Evolutionary conservation across 2,797 vertebrate genomes (phyloP), one percentile per base, ranked within the genome.

Genomic region (Melanotaenia parkinsoni): DNA sequence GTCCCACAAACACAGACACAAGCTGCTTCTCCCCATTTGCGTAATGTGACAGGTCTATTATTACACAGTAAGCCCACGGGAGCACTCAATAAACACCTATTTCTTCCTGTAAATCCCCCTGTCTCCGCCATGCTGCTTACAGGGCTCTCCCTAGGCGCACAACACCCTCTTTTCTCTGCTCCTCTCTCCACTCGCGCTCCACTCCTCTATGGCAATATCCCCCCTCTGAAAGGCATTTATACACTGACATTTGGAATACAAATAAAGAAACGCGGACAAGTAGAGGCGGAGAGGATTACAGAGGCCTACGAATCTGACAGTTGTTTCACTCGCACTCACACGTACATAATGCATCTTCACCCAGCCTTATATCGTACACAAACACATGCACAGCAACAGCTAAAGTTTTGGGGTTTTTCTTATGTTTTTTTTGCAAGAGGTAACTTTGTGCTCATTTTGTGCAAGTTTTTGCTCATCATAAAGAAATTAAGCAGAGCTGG

Each of bases 31-130:
- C 87, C 86, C 85, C 93, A 94, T 95, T 95, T 95, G 95, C 92
- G 93, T 94, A 95, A 95, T 95, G 94, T 95, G 94, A 95, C 94
- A 94, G 94, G 93, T 95, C 95, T 95, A 95, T 95, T 95, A 95
- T 95, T 95, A 95, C 94, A 90, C 92, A 76, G 91, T 95, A 95
- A 95, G 93, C 93, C 93, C 93, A 91, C 80, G 92, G 94, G 95
- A 94, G 93, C 91, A 89, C 93, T 95, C 94, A 95, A 94, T 95
- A 95, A 95, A 95, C 93, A 95, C 93, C 93, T 95, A 93, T 95
- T 95, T 93, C 93, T 94, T 89, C 89, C 90, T 84, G 91, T 95
- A 95, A 95, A 95, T 93, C 94, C 94, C 90, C 78, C 72, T 87
- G 78, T 80, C 85, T 89, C 89, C 83, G 77, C 92, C 87, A 86